Conservation (phyloP, 2,113 vertebrate genomes). For the Cichladusa arquata region DNA sequence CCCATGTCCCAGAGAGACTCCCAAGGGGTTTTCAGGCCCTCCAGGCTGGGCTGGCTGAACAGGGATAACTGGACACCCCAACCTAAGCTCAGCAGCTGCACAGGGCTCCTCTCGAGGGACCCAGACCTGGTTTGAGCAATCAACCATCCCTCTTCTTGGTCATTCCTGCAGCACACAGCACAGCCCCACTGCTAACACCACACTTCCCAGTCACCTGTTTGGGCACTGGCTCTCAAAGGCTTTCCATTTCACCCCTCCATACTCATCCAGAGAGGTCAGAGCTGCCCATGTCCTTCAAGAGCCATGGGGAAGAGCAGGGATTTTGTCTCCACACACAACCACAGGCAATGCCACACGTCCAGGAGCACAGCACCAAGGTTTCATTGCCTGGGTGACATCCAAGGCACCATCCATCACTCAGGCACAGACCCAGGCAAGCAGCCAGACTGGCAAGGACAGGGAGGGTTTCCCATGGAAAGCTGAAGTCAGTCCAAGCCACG, state of each 20-base stretch:
- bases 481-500: background rate
- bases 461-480: conserved; percentile 26
- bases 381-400: background rate
- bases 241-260: background rate
- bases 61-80: background rate
- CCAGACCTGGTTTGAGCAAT: background rate
- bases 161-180: background rate
- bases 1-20: background rate
- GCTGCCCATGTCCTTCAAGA: background rate
- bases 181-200: background rate
- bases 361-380: background rate
- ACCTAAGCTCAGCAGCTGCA: background rate
- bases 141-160: background rate
- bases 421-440: background rate
- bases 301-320: background rate
- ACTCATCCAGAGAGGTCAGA: background rate
- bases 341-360: background rate
- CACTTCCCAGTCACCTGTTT: background rate
- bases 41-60: background rate
- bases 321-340: background rate
- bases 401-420: conserved; percentile 22
- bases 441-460: background rate
- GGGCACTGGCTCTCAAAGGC: background rate
- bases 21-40: background rate
- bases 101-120: background rate